Base-by-base conservation (phyloP, 1,140 invertebrate genomes). In the Scaptomyza pallida region DNA sequence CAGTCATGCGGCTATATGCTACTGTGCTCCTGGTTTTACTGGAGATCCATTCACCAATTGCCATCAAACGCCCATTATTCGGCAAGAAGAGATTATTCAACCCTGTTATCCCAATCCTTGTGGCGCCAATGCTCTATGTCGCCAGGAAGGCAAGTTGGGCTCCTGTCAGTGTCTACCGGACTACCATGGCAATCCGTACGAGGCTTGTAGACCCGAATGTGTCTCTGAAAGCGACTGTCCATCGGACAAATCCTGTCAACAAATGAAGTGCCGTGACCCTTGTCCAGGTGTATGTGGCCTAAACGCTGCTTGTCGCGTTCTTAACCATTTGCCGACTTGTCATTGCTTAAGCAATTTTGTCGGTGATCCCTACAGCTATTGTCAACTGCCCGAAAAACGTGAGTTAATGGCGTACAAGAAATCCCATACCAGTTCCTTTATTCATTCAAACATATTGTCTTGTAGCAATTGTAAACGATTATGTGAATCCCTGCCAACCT, bases 251-350 rank as follows among this genome's bases (percentile, higher is more conserved):
- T 95, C 95, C 1, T 97, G 96, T 77, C 93, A 95, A 3, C 95
- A 96, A 85, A 93, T 95, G 73, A 96, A 95, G 92, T 97, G 96
- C 86, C 92, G 93, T 26, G 94, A 97, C 90, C 96, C 96, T 12
- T 97, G 96, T 64, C 93, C 93, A 3, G 95, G 95, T 41, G 93
- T 94, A 2, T 97, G 96, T 92, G 96, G 96, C 6, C 62, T 91
- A n/a, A 93, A 94, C 76, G 94, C 95, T 6, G 74, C 92, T 40
- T 96, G 95, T 80, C 93, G 93, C 76, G 94, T 95, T 2, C 92
- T 95, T 3, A 95, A 95, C 88, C 95, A 96, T 85, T 94, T 93
- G 73, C 95, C 95, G 1, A 94, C 94, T 23, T 96, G 96, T 71
- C 93, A 93, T 45, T 97, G 96, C 90, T 91, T 93, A 17, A 79